phyloP scores from a whole-genome alignment of 1,140 invertebrate species.

The Drosophila novamexicana region DNA sequence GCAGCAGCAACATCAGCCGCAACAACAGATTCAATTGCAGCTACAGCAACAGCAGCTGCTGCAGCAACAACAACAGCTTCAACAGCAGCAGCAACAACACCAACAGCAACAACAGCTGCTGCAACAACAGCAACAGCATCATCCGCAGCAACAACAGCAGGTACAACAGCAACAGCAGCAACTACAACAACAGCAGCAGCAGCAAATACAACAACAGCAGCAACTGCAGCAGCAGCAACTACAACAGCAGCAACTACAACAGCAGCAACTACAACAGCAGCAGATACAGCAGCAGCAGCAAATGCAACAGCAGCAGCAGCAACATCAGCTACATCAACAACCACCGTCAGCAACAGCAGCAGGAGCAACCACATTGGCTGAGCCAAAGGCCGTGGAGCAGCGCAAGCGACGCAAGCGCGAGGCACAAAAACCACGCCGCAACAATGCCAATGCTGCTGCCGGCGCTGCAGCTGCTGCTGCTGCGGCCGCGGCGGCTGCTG shows the following conservation, averaged over 20 bases:
- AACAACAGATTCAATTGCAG: constrained; percentile 13
- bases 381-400: constrained; percentile 75
- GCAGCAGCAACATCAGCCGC: constrained; percentile 30
- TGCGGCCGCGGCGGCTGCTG: constrained; percentile 48
- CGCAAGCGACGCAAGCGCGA: constrained; percentile 92
- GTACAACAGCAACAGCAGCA: constrained; percentile 31
- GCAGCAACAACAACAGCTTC: constrained; percentile 4
- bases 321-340: constrained; percentile 10
- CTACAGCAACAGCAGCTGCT: constrained; percentile 9
- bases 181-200: constrained; percentile 27
- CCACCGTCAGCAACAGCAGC: not conserved
- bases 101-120: constrained; percentile 13
- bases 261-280: not conserved
- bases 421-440: constrained; percentile 92
- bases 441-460: constrained; percentile 84
- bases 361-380: constrained; percentile 16
- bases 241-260: constrained; percentile 7
- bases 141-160: constrained; percentile 1
- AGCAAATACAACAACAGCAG: constrained; percentile 30
- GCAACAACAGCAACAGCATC: constrained; percentile 5
- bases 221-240: constrained; percentile 31
- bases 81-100: constrained; percentile 13
- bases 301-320: constrained; percentile 28
- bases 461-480: constrained; percentile 45
- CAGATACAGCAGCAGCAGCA: constrained; percentile 4